These are phyloP conservation scores for Glaucopsyche alexis DNA, from an alignment of 2,888 invertebrate species.

Conservation along the genomic window DNA sequence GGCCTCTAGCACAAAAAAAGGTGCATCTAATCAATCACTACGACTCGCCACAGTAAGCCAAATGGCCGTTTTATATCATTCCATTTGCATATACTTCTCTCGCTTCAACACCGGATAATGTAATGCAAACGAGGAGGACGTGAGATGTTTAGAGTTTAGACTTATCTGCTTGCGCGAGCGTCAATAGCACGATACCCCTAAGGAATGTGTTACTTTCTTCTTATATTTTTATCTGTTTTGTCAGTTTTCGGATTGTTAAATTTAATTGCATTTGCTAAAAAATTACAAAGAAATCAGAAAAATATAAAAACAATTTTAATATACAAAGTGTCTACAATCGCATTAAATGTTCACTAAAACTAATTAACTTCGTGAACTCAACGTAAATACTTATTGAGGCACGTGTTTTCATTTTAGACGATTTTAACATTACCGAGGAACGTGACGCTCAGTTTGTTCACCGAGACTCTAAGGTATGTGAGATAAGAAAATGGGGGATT, in stretches of 20 bases:
- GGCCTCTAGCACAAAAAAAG: slow-evolving; percentile 50
- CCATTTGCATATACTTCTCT: slow-evolving; percentile 64
- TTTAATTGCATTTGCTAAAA: neutral
- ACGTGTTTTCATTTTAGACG: slow-evolving; percentile 14
- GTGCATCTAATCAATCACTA: slow-evolving; percentile 74
- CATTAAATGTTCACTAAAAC: too few species aligned
- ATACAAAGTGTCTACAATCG: neutral
- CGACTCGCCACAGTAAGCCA: slow-evolving; percentile 60
- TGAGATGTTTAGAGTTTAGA: slow-evolving; percentile 55
- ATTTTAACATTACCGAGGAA: neutral
- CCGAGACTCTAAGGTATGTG: neutral
- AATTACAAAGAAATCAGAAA: neutral
- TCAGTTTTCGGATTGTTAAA: neutral
- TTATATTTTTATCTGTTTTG: slow-evolving; percentile 45
- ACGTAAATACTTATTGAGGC: slow-evolving; percentile 6
- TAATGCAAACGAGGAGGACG: slow-evolving; percentile 52
- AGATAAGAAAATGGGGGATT: neutral
- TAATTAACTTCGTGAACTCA: neutral
- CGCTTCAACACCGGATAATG: slow-evolving; percentile 37
- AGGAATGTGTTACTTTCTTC: slow-evolving; percentile 65
- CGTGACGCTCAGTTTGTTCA: slow-evolving; percentile 9
- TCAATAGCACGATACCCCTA: slow-evolving; percentile 68
- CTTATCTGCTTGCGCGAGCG: slow-evolving; percentile 65
- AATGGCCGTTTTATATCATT: slow-evolving; percentile 56
- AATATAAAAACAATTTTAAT: neutral